Evolutionary conservation across 2,113 vertebrate species (phyloP).

Genomic region (Carlito syrichta): DNA sequence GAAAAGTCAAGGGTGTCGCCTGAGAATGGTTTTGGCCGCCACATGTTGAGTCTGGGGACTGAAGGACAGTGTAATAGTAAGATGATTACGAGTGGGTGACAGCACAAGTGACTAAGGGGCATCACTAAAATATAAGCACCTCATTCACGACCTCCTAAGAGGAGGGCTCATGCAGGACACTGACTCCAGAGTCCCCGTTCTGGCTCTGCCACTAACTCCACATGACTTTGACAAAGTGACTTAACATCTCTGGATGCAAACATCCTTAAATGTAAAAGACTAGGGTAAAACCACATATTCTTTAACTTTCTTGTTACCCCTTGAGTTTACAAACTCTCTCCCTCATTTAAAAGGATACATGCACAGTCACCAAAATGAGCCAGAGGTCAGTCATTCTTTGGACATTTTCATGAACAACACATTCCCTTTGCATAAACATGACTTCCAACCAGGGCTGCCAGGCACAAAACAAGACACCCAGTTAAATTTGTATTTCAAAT

Average conservation of each 20-base stretch:
- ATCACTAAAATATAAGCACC: neutral
- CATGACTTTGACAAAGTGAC: neutral
- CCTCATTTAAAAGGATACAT: neutral
- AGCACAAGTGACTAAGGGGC: neutral
- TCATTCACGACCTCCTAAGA: neutral
- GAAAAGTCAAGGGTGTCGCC: neutral
- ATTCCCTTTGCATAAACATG: neutral
- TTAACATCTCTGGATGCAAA: neutral
- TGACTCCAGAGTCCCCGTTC: neutral
- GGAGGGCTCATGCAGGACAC: neutral
- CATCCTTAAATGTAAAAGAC: neutral
- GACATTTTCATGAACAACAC: neutral
- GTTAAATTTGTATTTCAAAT: neutral
- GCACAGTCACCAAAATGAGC: neutral
- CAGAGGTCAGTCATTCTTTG: neutral
- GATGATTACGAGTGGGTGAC: neutral
- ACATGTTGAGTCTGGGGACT: neutral
- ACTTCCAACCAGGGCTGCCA: neutral
- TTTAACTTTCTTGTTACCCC: neutral
- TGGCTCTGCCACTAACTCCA: neutral
- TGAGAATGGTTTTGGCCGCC: neutral
- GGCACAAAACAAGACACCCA: neutral
- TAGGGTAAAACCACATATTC: neutral
- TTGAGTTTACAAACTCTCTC: neutral
- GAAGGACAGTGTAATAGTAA: neutral